Base-by-base conservation (phyloP, 2,888 invertebrate genomes). In the Synergus gifuensis region DNA sequence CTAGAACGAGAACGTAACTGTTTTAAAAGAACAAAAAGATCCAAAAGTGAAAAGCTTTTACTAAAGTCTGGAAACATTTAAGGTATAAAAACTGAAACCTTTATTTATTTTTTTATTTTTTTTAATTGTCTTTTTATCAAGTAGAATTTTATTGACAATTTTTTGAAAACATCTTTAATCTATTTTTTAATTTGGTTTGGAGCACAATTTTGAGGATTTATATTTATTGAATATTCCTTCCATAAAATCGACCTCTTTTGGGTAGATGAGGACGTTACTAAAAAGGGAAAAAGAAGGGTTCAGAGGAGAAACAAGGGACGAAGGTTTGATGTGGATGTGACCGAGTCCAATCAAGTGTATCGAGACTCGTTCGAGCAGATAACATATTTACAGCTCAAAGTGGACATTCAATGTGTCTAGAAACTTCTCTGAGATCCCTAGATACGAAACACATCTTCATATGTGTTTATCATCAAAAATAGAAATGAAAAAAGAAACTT, bases 371-470 rank as follows among this genome's bases (percentile, higher is more conserved):
- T 86, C 83, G 81, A 82, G 85, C 86, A 86, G 87, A 86, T 86
- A 87, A 88, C 86, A 84, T 85, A 86, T 87, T 88, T 87, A 86
- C 86, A 85, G 85, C 84, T 86, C 86, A 87, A 87, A 88, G 86
- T 73, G 73, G 73, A 73, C 36, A 73, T 54, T 73, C 85, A 86
- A 82, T 78, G 76, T 81, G 78, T 81, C 79, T 81, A 49, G 76
- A 79, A 18, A 63, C 63, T 63, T 62, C 42, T 54, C 73, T 73
- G 73, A 36, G 14, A 36, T 11, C 22, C n/a, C n/a, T 36, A 28
- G 54, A 54, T 22, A 49, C 28, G 16, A 73, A 18, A 40, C 54
- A 73, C 54, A 54, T 73, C 54, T 73, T 73, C 73, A 54, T 73
- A 49, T 16, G 36, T n/a, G 54, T 49, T 73, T 49, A 36, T 46